phyloP scores from a whole-genome alignment of 2,113 vertebrate genomes.

The Pristiophorus japonicus region DNA sequence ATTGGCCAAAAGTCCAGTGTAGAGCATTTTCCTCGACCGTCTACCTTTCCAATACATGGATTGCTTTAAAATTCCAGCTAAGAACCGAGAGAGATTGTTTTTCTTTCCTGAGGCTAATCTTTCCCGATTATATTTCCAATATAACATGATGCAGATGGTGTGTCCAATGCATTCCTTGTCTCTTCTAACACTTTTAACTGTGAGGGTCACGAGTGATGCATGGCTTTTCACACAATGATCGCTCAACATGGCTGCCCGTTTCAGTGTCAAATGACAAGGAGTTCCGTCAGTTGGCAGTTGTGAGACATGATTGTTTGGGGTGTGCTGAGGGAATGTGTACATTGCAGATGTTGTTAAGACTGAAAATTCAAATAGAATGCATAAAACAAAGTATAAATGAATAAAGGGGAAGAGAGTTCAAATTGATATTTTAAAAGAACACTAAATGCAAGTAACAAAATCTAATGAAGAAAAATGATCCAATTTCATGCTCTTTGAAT shows the following conservation, averaged over 20 bases:
- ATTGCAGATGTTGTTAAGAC: background rate
- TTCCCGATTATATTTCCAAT: background rate
- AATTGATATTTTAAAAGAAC: conserved; percentile 36
- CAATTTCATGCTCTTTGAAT: conserved; percentile 42
- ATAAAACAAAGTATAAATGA: background rate
- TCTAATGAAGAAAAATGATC: conserved; percentile 48
- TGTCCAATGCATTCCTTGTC: background rate
- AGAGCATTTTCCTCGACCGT: background rate
- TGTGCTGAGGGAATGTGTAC: background rate
- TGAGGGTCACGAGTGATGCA: background rate
- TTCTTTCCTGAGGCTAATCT: background rate
- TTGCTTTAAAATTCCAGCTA: background rate
- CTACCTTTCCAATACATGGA: background rate
- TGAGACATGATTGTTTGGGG: background rate
- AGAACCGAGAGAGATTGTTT: background rate
- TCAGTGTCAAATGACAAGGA: background rate
- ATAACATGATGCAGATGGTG: background rate
- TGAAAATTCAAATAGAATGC: conserved; percentile 24
- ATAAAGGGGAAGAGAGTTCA: background rate
- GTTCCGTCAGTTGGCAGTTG: background rate
- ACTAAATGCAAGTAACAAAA: conserved; percentile 30
- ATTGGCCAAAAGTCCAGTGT: background rate
- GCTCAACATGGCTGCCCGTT: background rate
- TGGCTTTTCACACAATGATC: background rate
- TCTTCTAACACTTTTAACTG: background rate